These are phyloP conservation scores for Vireo altiloquus DNA, from an alignment of 2,113 vertebrate species.

Conservation along the genomic window DNA sequence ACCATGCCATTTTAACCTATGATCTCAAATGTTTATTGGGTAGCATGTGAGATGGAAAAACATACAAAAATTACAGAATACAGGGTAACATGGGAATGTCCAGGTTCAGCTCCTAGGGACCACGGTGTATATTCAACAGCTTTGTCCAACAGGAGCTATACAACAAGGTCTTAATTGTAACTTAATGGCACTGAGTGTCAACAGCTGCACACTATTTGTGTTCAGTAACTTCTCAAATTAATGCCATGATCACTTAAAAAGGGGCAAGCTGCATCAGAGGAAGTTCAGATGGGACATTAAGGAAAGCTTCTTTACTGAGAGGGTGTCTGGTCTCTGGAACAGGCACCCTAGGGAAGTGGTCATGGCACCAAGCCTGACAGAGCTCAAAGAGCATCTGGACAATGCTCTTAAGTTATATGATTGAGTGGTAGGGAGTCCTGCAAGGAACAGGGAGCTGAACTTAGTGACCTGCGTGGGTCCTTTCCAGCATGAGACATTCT, in stretches of 20 bases:
- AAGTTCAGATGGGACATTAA: neutral
- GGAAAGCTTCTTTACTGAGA: neutral
- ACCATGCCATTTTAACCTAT: neutral
- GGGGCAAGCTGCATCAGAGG: neutral
- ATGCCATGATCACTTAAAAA: neutral
- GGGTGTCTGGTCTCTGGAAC: neutral
- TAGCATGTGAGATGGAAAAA: neutral
- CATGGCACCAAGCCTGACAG: neutral
- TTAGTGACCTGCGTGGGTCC: accelerated
- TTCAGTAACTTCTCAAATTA: neutral
- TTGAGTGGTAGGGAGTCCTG: neutral
- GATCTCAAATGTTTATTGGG: neutral
- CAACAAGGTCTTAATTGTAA: neutral
- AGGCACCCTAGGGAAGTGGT: neutral
- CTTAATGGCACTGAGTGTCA: neutral
- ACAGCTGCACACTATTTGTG: neutral
- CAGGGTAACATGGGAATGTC: neutral
- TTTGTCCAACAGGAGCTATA: neutral
- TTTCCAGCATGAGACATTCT: neutral
- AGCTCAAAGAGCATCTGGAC: neutral
- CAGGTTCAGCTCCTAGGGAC: neutral
- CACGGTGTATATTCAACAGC: neutral
- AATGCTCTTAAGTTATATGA: neutral
- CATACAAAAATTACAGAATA: neutral
- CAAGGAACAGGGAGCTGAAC: neutral